Conservation (phyloP, 2,797 vertebrate genomes). For the Martes flavigula region DNA sequence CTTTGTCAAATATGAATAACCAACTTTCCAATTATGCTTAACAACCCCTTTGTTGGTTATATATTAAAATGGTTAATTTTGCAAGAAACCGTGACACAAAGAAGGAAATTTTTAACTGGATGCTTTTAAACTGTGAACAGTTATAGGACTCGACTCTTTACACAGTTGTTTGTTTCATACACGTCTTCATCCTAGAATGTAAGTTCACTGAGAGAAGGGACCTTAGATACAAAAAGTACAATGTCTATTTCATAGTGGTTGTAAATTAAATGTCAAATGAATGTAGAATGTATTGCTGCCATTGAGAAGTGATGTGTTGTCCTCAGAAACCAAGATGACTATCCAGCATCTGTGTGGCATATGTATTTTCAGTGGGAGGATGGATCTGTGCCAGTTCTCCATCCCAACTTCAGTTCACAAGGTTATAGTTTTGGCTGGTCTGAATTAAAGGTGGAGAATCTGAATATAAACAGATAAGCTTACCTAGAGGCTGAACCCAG, state of each 20-base stretch:
- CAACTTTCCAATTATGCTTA: neutral
- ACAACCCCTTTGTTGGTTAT: neutral
- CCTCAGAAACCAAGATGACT: neutral
- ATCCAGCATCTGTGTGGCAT: neutral
- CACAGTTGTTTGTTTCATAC: neutral
- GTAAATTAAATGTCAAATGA: neutral
- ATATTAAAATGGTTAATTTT: constrained; percentile 8
- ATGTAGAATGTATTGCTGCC: neutral
- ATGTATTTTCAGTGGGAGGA: constrained; percentile 21
- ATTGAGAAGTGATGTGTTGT: neutral
- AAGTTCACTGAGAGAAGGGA: neutral
- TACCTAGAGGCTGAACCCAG: neutral
- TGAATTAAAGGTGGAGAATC: neutral
- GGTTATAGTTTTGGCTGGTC: neutral
- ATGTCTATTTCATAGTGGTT: neutral
- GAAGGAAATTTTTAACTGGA: neutral
- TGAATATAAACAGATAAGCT: neutral
- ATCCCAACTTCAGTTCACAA: neutral
- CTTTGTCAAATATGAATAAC: neutral
- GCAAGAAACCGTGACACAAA: neutral
- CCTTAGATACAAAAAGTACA: neutral
- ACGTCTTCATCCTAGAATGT: neutral
- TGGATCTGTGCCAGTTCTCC: neutral
- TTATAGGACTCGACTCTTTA: neutral
- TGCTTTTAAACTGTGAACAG: neutral